phyloP scores from a whole-genome alignment of 2,888 invertebrate genomes.

The Oegoconia quadripuncta region DNA sequence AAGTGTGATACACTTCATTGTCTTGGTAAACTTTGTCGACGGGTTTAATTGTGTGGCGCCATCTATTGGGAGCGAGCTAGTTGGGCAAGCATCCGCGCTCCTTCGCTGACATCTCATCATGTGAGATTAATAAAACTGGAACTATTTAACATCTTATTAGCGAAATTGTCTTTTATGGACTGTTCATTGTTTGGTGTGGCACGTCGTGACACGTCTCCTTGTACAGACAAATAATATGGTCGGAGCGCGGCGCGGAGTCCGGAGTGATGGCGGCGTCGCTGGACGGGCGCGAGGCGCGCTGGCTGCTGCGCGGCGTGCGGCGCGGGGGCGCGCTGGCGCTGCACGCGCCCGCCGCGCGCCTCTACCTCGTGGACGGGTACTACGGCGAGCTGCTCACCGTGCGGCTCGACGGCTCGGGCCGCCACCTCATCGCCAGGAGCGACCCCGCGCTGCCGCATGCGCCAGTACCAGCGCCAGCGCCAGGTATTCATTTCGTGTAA shows the following conservation, averaged over 20 bases:
- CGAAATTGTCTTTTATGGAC: neutral
- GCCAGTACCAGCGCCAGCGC: conserved; percentile 22
- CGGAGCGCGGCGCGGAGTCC: conserved; percentile 81
- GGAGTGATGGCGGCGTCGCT: conserved; percentile 82
- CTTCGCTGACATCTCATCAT: too few species aligned
- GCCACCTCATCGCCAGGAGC: conserved; percentile 55
- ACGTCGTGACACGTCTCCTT: too few species aligned
- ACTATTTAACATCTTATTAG: too few species aligned
- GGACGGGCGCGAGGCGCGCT: conserved; percentile 79
- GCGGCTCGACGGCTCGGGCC: conserved; percentile 83
- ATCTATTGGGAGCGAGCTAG: too few species aligned
- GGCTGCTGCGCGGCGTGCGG: conserved; percentile 81
- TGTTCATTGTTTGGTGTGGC: neutral
- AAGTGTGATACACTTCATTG: too few species aligned
- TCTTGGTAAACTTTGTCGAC: too few species aligned
- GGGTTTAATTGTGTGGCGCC: too few species aligned
- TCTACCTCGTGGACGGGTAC: conserved; percentile 93
- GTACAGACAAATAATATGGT: conserved; percentile 86
- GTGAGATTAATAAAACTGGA: too few species aligned
- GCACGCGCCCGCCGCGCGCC: conserved; percentile 84
- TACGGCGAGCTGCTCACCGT: conserved; percentile 84
- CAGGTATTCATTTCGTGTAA: too few species aligned
- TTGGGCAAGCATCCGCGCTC: too few species aligned
- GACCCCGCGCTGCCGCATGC: conserved; percentile 21
- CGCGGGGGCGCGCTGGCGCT: conserved; percentile 89